Base-by-base conservation (phyloP, 2,888 invertebrate species). In the Dimorphilus gyrociliatus region DNA sequence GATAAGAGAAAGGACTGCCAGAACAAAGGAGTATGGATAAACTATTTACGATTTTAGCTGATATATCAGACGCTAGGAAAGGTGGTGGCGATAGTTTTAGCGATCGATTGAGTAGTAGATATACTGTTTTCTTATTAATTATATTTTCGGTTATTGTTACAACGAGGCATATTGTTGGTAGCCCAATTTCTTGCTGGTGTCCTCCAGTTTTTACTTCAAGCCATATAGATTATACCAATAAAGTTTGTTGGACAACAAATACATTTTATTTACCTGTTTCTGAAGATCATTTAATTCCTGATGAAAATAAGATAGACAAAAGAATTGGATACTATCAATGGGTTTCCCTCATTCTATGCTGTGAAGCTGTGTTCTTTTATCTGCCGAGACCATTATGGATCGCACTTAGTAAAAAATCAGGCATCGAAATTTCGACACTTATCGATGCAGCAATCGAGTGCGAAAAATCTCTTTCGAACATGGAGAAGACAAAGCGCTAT, bases 171-270 rank as follows among this genome's bases (percentile, higher is more conserved):
- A 10, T 10, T n/a, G 21, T 21, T n/a, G n/a, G n/a, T n/a, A 38
- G 37, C 16, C 40, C 41, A 7, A 39, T 42, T 14, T 25, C 30
- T 23, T 42, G 42, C 29, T 42, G 41, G 41, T 41, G 40, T 27
- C 42, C 42, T 7, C 32, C 34, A 4, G 27, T 34, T 14, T 42
- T 42, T 34, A 37, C 41, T 18, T 12, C 16, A 15, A 37, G 37
- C 25, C 37, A 42, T 12, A 29, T 33, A 8, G 39, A 35, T 30
- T 43, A 29, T 29, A 35, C 38, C 5, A 34, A 42, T 27, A 39
- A 38, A 45, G 65, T 66, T 27, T 67, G 67, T 44, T 67, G 63
- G 65, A 64, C 67, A 18, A 63, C 63, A 37, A 67, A 65, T 46
- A 67, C 67, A 18, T 67, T 66, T 44, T 66, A 59, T 48, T 52